Base-by-base conservation (phyloP, 2,888 invertebrate species). In the Aleiodes testaceus region DNA sequence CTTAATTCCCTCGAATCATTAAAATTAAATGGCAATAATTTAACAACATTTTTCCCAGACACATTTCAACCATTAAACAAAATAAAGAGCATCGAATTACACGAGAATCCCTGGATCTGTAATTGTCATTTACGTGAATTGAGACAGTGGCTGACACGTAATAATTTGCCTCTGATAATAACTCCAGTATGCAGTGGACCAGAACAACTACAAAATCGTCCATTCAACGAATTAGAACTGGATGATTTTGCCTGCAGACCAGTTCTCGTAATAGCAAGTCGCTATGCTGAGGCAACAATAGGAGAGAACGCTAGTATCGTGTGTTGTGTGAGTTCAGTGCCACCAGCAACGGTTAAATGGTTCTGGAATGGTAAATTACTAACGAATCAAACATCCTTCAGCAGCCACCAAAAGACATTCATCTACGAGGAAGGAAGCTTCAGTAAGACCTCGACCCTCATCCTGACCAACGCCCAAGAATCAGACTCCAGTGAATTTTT, bases 171-270 rank as follows among this genome's bases (percentile, higher is more conserved):
- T 1, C 91, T 93, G 79, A 91, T 93, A n/a, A 92, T 95, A 66
- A 92, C 94, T 5, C 95, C 96, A 0, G 88, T 92, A 22, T 97
- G 96, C 82, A 90, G 91, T 18, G 92, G 91, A 0, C 95, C 95
- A 0, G 90, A 91, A 70, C 89, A 94, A 47, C 89, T 94, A 12
- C 90, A 92, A 53, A 92, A 93, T 83, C 91, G 92, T 81, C 91
- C 91, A 20, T 95, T 96, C 88, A 91, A 92, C 6, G 95, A 95
- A 74, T 87, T 96, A 71, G 90, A 92, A 53, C 91, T 94, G 63
- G 94, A 95, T 79, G 95, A 96, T 83, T 95, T 95, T 83, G 96
- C 96, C 2, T 96, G 96, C 85, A 92, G 93, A 74, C 96, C 96
- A 26, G 93, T 95, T 84, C 93, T 94, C 80, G 87, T 93, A 80